phyloP scores from a whole-genome alignment of 1,140 invertebrate species.

The Cotesia vestalis region DNA sequence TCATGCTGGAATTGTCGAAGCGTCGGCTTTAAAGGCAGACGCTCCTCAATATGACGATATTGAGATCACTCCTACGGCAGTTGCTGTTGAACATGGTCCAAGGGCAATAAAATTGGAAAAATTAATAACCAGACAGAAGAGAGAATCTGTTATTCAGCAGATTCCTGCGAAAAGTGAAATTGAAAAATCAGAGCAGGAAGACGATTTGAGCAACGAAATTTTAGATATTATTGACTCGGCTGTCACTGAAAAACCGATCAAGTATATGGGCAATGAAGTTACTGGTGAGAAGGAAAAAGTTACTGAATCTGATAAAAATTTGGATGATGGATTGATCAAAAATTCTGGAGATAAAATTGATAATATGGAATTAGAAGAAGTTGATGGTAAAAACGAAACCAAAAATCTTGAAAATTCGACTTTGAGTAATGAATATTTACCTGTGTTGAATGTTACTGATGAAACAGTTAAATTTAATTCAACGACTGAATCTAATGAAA shows the following conservation, averaged over 20 bases:
- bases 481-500: slow-evolving; percentile 24
- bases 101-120: slow-evolving; percentile 53
- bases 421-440: too few species aligned
- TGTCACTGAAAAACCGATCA: slow-evolving; percentile 43
- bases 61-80: slow-evolving; percentile 54
- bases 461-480: too few species aligned
- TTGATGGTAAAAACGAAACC: not conserved
- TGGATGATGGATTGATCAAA: slow-evolving; percentile 30
- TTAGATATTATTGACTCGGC: slow-evolving; percentile 60
- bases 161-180: slow-evolving; percentile 56
- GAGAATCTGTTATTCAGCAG: slow-evolving; percentile 55
- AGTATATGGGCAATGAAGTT: slow-evolving; percentile 29
- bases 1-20: slow-evolving; percentile 34
- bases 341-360: slow-evolving; percentile 34
- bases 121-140: slow-evolving; percentile 33
- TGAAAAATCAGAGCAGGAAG: slow-evolving; percentile 44
- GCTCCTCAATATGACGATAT: slow-evolving; percentile 54
- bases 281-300: slow-evolving; percentile 33
- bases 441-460: too few species aligned
- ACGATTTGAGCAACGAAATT: slow-evolving; percentile 61
- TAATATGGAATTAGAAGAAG: not conserved
- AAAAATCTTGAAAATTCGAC: not conserved
- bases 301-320: slow-evolving; percentile 34
- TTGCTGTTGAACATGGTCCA: slow-evolving; percentile 66
- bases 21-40: slow-evolving; percentile 38